Base-by-base conservation (phyloP, 1,140 invertebrate species). In the Lasioglossum albipes region DNA sequence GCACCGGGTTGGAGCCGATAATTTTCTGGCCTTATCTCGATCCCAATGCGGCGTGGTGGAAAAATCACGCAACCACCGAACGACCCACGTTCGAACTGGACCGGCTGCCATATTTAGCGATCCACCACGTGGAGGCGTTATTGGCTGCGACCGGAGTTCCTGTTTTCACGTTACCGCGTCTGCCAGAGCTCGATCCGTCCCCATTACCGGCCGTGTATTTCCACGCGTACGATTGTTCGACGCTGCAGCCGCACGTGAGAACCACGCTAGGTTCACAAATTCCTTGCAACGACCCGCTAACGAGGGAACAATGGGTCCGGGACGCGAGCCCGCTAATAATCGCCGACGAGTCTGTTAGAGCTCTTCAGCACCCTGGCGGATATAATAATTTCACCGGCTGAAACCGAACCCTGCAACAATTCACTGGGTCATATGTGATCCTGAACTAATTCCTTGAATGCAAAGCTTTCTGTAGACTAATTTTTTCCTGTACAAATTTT, bases 51-150 rank as follows among this genome's bases (percentile, higher is more conserved):
- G 54, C 18, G 18, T 74, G 74, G 65, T 76, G 79, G 36, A 81
- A 81, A 77, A 81, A 77, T 81, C 74, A 20, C 52, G 31, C 27
- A 81, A 81, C 74, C 67, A 31, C 66, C 79, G 74, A 71, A 77
- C 79, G 79, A 70, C 79, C 79, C 74, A 81, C 79, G 79, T 81
- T 76, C 74, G 59, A 64, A 68, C 79, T 65, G 66, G 79, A 70
- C 74, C 67, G 67, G 66, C 57, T 65, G 79, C 80, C 71, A 82
- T 86, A 82, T 76, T 73, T 82, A 70, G 75, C 80, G 80, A 79
- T 68, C 75, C 79, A 45, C 81, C 75, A 75, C 73, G 80, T 54
- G 79, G 71, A 85, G 80, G 84, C 75, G 84, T 85, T 85, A 85
- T 85, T 85, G 67, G 52, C 68, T 75, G 68, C 72, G 66, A 75